phyloP scores from a whole-genome alignment of 2,797 vertebrate species.

The Syndactyla subalaris region DNA sequence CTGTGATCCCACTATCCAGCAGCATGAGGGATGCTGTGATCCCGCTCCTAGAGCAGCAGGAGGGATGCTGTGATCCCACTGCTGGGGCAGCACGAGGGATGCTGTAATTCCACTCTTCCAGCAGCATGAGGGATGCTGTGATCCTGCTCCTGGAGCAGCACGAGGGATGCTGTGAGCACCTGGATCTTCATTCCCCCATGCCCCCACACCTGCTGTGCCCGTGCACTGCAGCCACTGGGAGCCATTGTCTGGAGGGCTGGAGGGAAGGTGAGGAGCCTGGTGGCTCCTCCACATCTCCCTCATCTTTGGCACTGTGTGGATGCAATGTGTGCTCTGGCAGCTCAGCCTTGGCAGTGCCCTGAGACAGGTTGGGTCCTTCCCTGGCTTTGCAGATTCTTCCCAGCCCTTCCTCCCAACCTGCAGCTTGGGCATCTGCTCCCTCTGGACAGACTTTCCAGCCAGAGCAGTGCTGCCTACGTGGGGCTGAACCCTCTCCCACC shows the following conservation, averaged over 20 bases:
- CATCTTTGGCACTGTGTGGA: neutral
- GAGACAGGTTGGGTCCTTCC: neutral
- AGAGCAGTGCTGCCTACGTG: accelerated
- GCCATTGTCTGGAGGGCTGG: too few species aligned
- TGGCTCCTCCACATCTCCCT: neutral
- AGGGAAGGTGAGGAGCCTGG: neutral
- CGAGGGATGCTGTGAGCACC: accelerated
- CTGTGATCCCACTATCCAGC: too few species aligned
- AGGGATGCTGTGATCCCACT: neutral
- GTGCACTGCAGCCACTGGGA: too few species aligned
- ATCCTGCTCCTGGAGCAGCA: too few species aligned
- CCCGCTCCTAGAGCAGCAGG: too few species aligned
- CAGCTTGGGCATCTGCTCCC: neutral
- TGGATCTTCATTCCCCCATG: neutral
- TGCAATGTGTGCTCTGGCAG: neutral
- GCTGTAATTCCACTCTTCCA: too few species aligned
- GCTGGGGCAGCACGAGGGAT: neutral
- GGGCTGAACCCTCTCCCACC: neutral
- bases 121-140: too few species aligned
- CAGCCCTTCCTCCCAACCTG: neutral
- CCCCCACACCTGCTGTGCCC: too few species aligned
- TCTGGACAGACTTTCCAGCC: neutral
- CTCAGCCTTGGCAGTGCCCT: neutral
- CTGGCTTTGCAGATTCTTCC: neutral
- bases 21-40: too few species aligned